Percentiles rank a stretch among this genome's conserved stretches.
Conservation (phyloP, 2,113 vertebrate species). For the Strix uralensis region DNA sequence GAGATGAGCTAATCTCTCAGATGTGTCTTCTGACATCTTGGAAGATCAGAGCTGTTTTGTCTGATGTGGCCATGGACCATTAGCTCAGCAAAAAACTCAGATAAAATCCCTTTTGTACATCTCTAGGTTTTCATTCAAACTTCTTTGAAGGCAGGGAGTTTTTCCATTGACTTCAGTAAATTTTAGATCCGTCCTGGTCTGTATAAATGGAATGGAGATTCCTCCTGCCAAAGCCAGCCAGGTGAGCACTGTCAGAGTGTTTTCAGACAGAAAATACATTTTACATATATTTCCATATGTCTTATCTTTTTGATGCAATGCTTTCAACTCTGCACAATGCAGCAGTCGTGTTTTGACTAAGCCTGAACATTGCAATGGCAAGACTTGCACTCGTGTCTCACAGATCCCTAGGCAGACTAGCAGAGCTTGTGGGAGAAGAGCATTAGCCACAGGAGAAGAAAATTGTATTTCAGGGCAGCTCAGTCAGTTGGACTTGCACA, state of each 20-base stretch:
- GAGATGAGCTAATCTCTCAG: background rate
- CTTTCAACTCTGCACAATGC: background rate
- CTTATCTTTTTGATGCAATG: background rate
- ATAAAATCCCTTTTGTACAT: background rate
- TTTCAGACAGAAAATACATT: background rate
- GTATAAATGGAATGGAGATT: background rate
- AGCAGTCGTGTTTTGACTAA: background rate
- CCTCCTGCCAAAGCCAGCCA: background rate
- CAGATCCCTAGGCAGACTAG: rapidly evolving
- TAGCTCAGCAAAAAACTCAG: background rate
- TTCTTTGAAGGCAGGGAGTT: background rate
- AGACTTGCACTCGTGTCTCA: background rate
- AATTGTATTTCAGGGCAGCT: background rate
- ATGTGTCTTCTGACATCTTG: background rate
- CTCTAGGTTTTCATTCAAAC: background rate
- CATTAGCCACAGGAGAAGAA: background rate
- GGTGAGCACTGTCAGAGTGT: background rate
- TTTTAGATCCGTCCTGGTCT: background rate
- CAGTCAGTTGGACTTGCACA: background rate
- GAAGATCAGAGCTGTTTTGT: background rate
- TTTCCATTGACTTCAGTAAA: background rate
- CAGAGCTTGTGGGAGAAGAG: background rate
- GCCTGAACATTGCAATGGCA: background rate
- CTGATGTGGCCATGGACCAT: background rate
- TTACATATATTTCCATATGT: rapidly evolving